Base-by-base conservation (phyloP, 2,888 invertebrate species). In the Leptarthrus brevirostris region DNA sequence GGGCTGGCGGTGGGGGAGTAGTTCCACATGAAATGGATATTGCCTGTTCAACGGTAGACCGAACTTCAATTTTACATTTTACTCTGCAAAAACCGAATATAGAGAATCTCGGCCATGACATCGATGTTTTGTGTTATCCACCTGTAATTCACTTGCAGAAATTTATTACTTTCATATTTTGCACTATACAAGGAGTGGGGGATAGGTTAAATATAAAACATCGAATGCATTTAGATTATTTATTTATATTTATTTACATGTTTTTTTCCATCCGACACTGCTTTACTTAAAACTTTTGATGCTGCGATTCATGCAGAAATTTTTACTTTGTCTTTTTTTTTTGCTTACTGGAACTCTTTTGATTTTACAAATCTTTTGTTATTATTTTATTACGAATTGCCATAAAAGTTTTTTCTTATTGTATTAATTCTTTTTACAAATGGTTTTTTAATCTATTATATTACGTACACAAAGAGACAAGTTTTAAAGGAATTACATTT, bases 231-330 rank as follows among this genome's bases (percentile, higher is more conserved):
- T 61, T 36, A n/a, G 18, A 61, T 20, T 61, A 61, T 61, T 61
- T 40, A 61, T 61, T 18, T 61, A 26, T 40, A 36, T 61, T 58
- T 61, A 61, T 61, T 61, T 61, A 61, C 61, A 61, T 22, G 40
- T 61, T 22, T 61, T 47, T 47, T 16, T 47, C 40, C 40, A 20
- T 61, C 40, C 22, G 12, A n/a, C 20, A 10, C 40, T 61, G 22
- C 40, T 61, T 61, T 18, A 12, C 24, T 61, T 61, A 40, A 61
- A 61, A 40, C 18, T 61, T 61, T 40, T 61, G 18, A 40, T 61
- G 4, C 24, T 16, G 18, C 40, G 22, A 18, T 53, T 53, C 40
- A 40, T 61, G 40, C 61, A 61, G n/a, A 22, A 34, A 47, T 47
- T n/a, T n/a, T n/a, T n/a, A n/a, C n/a, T n/a, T n/a, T n/a, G n/a